phyloP scores from a whole-genome alignment of 1,140 invertebrate species.

The Epicauta chinensis region DNA sequence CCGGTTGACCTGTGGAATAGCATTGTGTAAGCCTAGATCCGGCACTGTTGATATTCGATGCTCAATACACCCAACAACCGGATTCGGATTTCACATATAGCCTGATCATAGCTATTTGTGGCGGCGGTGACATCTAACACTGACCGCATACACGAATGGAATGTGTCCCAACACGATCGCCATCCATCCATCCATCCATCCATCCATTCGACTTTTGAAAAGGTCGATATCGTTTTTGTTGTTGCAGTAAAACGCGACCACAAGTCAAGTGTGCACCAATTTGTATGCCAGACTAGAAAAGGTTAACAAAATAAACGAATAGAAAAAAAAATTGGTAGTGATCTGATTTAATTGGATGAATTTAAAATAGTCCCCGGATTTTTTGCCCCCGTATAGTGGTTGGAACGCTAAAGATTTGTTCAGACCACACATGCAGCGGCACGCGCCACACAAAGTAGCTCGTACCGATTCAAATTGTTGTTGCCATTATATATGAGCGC shows the following conservation, averaged over 20 bases:
- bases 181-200: conserved; percentile 11
- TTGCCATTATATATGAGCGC: background rate
- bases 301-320: background rate
- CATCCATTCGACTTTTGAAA: background rate
- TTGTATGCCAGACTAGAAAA: background rate
- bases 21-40: too few relatives aligned
- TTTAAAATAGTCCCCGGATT: background rate
- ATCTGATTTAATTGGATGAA: background rate
- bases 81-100: conserved; percentile 21
- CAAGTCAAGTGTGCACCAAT: background rate
- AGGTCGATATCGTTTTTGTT: background rate
- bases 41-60: conserved; percentile 18
- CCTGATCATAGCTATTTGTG: conserved; percentile 15
- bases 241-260: background rate
- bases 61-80: too few relatives aligned
- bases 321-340: background rate
- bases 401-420: background rate
- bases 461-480: background rate
- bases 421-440: conserved; percentile 24
- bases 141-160: conserved; percentile 23
- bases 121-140: conserved; percentile 27
- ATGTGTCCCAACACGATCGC: conserved; percentile 22
- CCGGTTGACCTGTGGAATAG: too few relatives aligned
- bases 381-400: too few relatives aligned
- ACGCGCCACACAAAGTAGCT: conserved; percentile 18